Conservation (phyloP, 2,888 invertebrate species). For the Nesidiocoris tenuis region DNA sequence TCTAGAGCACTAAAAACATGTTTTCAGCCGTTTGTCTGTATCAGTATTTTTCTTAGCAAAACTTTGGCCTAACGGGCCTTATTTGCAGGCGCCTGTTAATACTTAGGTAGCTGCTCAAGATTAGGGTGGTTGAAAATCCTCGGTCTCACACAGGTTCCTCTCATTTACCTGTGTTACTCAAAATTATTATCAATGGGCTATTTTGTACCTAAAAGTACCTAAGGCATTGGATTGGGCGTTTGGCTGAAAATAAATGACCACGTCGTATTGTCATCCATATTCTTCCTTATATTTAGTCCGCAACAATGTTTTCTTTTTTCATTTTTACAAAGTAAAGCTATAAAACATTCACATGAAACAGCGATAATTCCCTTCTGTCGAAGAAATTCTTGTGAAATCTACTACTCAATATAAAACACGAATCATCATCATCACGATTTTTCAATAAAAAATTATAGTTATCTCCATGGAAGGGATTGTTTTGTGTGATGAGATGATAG, state of each 20-base stretch:
- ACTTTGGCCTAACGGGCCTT: too few relatives aligned
- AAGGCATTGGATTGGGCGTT: too few relatives aligned
- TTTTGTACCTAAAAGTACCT: too few relatives aligned
- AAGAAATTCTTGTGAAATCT: background rate
- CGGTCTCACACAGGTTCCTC: too few relatives aligned
- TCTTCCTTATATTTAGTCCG: slow-evolving; percentile 23
- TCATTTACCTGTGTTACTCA: too few relatives aligned
- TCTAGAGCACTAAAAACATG: too few relatives aligned
- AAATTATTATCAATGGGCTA: too few relatives aligned
- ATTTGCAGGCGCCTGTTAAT: too few relatives aligned
- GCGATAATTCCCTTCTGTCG: background rate
- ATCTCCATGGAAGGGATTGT: background rate
- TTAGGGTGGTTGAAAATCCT: too few relatives aligned
- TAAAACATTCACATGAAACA: slow-evolving; percentile 27
- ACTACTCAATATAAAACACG: background rate
- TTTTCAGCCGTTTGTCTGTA: too few relatives aligned
- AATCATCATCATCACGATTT: background rate
- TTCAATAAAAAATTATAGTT: background rate
- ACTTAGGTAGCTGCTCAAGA: too few relatives aligned
- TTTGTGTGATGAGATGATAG: background rate
- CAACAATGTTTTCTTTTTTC: slow-evolving; percentile 3
- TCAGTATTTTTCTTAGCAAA: too few relatives aligned
- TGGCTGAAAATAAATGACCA: slow-evolving; percentile 18
- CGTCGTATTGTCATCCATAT: slow-evolving; percentile 20
- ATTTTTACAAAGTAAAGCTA: slow-evolving; percentile 36